Base-by-base conservation (phyloP, 2,113 vertebrate species). In the Leiothrix lutea region DNA sequence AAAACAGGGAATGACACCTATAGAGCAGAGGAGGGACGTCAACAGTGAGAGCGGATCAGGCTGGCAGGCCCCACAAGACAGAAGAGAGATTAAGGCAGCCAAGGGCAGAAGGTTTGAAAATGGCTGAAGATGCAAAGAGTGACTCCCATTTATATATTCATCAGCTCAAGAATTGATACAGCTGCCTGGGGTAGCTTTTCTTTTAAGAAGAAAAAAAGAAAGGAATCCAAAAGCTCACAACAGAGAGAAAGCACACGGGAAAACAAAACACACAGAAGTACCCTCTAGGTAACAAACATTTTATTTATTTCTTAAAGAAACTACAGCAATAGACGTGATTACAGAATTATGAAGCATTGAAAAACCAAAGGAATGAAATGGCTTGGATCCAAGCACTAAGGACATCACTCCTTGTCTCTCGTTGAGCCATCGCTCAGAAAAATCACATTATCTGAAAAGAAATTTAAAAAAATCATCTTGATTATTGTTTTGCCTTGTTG, bases 391-490 rank as follows among this genome's bases (percentile, higher is more conserved):
- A 81, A 70, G 58, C 51, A 50, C 45, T 62, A 65, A 60, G 0
- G 33, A 44, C 45, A 58, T 99, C 98, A 99, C 10, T 31, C 80
- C 94, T 97, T 98, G 23, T 99, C 99, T 94, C 97, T 98, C 2
- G 90, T 1, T 23, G 97, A 3, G 71, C 97, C 97, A 57, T 99
- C 99, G 47, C 98, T 99, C 96, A 99, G 98, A 97, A 99, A 99
- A 95, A 99, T 97, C 48, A 99, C 99, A 95, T 99, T 99, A 97
- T 99, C 99, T 99, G 98, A 67, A 97, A 98, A 95, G 81, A 89
- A 97, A 94, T n/a, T 72, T 90, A 29, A 81, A 95, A 93, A 72
- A 58, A 35, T 92, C 65, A 92, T 40, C 74, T 80, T 94, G 62
- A 94, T 48, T 45, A 81, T 17, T 65, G 12, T 72, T 92, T 65